A percentile compares a stretch with the other conserved stretches of the same genome.
These are phyloP conservation scores for Thalassarche chlororhynchos DNA, from an alignment of 2,113 vertebrate genomes.

Conservation along the genomic window DNA sequence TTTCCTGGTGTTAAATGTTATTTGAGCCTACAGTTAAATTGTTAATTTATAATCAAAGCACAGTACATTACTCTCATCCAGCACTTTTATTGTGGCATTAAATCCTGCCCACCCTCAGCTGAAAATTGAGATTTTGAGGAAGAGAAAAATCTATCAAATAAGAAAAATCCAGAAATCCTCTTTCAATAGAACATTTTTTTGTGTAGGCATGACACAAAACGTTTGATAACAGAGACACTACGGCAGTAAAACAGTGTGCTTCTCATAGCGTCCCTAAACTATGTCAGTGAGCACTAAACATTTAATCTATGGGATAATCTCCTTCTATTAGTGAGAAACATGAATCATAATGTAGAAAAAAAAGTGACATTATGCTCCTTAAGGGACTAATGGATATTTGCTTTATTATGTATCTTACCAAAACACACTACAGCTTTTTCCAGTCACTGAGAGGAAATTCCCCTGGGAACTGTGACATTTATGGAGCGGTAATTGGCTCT, in stretches of 20 bases:
- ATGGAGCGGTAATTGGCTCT: background rate
- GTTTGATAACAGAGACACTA: background rate
- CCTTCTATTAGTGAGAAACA: background rate
- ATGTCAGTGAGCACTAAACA: background rate
- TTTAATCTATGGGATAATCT: conserved; percentile 33
- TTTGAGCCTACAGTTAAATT: background rate
- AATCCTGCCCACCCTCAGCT: background rate
- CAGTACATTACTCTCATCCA: background rate
- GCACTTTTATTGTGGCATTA: background rate
- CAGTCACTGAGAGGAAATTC: background rate
- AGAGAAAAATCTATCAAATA: background rate
- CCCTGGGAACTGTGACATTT: background rate
- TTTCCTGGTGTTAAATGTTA: background rate
- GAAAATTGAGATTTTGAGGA: background rate
- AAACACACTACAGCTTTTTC: background rate
- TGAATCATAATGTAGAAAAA: background rate
- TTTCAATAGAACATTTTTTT: background rate
- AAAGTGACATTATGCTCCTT: background rate
- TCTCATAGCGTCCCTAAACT: background rate
- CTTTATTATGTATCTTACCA: background rate
- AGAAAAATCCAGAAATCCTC: background rate
- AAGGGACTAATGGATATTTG: background rate
- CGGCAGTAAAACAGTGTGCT: background rate
- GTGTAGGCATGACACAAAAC: background rate
- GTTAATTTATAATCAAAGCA: background rate